Evolutionary conservation across 1,140 invertebrate species (phyloP), one percentile per base, ranked within the genome.

Genomic region (Gonatopus flavifemur): DNA sequence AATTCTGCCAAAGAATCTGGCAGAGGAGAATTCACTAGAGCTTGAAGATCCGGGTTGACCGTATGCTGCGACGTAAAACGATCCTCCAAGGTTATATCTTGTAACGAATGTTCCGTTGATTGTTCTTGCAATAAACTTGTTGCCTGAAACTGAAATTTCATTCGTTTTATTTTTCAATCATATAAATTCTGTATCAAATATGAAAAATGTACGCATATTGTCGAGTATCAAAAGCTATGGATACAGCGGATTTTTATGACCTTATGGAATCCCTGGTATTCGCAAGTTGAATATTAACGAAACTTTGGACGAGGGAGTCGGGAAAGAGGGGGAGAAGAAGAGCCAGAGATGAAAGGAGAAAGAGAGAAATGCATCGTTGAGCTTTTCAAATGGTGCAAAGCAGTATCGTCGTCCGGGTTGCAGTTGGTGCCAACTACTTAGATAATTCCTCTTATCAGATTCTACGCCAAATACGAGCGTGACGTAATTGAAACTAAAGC

Each of bases 1-100:
- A 91, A 91, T 66, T 90, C 89, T 2, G 89, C 89, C 51, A 91
- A 71, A 22, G 87, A 88, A 67, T 89, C 89, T 0, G 88, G 88
- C 10, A 89, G 67, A 0, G 87, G 87, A 2, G 87, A 88, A 61
- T 89, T 87, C 3, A 89, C 75, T 3, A 89, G 81, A 0, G 87
- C 86, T 64, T 88, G 87, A 1, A 90, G 76, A 44, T 87, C 84
- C 32, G 86, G 83, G 68, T 86, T 88, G 2, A 86, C 85, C 9
- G 84, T 83, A 60, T 85, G 85, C 66, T 84, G 55, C 73, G 82
- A 64, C 68, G 81, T 69, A 20, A 73, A 78, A 36, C 75, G 69
- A 56, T 88, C 87, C 59, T 88, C 86, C 28, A 88, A 72, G 3
- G 83, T 82, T 4, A 89, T 82, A 42, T 89, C 83, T 61, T 87